Base-by-base conservation (phyloP, 2,888 invertebrate genomes). In the Adelphocoris suturalis region DNA sequence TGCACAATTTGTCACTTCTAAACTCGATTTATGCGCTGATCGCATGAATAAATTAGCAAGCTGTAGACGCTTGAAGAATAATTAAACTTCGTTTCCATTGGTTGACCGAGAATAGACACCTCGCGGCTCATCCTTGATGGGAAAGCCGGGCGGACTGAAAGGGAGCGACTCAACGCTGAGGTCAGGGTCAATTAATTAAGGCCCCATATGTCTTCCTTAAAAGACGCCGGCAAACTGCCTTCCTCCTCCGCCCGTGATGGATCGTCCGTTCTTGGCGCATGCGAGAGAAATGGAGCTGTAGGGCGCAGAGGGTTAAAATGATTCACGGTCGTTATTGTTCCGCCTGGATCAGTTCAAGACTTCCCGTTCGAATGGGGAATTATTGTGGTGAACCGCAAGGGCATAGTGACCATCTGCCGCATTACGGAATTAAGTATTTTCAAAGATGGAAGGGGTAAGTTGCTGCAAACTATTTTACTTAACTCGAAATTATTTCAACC, bases 151-250 rank as follows among this genome's bases (percentile, higher is more conserved):
- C 68, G 52, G 16, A 52, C 52, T 37, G 68, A 68, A 68, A 23
- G 68, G 68, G 23, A 27, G 68, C 68, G 68, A 23, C 68, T 68
- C 68, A 68, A 68, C 68, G 27, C 68, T 23, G 27, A 68, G 68
- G 68, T 68, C 68, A 68, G 68, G 68, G 68, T 68, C 68, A 68
- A 68, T 68, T 68, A 68, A 68, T 68, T 68, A 68, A 19, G 68
- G 23, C 23, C 68, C 68, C 68, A 68, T 68, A 68, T 68, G 68
- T 68, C 68, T 68, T 68, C 68, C 68, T 68, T 68, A 23, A 68
- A 68, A 68, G 68, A 68, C 68, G 68, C 68, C 68, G 68, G 19
- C 68, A 37, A 37, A 23, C 68, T 68, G 68, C 68, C 68, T 23
- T 68, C 61, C n/a, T 61, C 61, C 61, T 61, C 19, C 61, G 14